Conservation (phyloP, 2,888 invertebrate genomes). For the Drosophila mimica region DNA sequence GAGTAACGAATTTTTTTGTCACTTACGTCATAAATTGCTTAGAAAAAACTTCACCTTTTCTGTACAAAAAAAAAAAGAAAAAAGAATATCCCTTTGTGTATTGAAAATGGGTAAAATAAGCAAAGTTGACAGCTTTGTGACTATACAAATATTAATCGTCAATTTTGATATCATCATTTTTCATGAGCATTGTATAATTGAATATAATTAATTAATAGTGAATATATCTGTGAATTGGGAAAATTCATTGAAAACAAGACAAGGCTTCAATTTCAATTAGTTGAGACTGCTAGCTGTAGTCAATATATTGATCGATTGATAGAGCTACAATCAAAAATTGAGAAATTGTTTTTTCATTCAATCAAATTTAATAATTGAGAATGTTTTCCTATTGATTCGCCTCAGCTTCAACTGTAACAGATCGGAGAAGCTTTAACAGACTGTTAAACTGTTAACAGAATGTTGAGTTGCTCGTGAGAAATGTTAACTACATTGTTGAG, state of each 20-base stretch:
- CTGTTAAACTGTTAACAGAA: background rate
- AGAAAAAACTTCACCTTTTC: background rate
- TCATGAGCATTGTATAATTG: background rate
- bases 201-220: background rate
- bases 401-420: background rate
- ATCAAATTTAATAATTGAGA: background rate
- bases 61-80: background rate
- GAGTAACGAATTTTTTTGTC: background rate
- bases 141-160: background rate
- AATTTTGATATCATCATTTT: background rate
- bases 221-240: background rate
- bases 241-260: background rate
- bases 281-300: background rate
- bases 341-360: background rate
- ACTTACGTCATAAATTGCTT: slow-evolving; percentile 10
- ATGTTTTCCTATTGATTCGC: background rate
- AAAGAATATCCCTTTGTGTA: background rate
- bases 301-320: background rate
- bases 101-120: background rate
- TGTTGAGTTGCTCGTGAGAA: background rate
- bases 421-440: background rate
- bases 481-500: background rate
- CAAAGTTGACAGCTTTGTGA: background rate
- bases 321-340: too few relatives aligned
- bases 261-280: background rate